phyloP scores from a whole-genome alignment of 2,888 invertebrate genomes.

The Branchipolynoe longqiensis region DNA sequence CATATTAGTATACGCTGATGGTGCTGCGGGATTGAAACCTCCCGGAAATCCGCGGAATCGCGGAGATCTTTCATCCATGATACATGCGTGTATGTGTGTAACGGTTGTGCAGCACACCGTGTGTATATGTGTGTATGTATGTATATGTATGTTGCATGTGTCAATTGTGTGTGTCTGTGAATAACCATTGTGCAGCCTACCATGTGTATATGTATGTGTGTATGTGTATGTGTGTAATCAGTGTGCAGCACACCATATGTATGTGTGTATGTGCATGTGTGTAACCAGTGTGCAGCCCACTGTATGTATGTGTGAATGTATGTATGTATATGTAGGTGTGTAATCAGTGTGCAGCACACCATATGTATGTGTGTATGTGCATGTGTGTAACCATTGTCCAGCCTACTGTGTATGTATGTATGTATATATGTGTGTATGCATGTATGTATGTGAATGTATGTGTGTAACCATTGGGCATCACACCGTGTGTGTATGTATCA shows the following conservation, averaged over 20 bases:
- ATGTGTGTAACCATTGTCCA: background rate
- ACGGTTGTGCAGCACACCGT: too few species aligned
- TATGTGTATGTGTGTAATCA: background rate
- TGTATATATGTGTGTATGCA: background rate
- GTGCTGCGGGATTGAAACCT: too few species aligned
- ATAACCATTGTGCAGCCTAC: background rate
- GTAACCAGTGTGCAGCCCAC: background rate
- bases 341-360: background rate
- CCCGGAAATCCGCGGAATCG: too few species aligned
- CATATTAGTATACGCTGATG: too few species aligned
- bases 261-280: background rate
- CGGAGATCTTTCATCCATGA: too few species aligned
- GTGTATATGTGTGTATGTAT: background rate
- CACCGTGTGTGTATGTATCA: background rate
- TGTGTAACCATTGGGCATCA: background rate
- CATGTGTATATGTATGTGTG: background rate
- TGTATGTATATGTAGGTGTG: background rate
- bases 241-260: background rate
- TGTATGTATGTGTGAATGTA: background rate
- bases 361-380: background rate
- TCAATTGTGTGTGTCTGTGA: background rate
- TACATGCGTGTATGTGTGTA: too few species aligned
- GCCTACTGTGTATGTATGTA: background rate
- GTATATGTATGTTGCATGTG: background rate
- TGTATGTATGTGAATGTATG: background rate